phyloP scores from a whole-genome alignment of 2,113 vertebrate species.

The Thunnus maccoyii region DNA sequence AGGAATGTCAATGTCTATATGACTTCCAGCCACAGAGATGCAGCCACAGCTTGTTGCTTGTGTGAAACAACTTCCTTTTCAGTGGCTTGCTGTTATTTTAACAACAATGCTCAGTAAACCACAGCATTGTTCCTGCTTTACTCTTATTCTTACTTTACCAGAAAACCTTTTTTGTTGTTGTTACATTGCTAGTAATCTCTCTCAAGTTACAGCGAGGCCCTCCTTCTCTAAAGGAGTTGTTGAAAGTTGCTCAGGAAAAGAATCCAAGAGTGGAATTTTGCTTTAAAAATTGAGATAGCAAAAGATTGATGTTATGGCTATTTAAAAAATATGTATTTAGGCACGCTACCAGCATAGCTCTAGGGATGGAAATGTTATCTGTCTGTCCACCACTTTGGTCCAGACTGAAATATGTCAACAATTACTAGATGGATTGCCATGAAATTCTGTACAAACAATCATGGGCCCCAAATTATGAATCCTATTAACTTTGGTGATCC shows the following conservation, averaged over 20 bases:
- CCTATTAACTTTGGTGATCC: background rate
- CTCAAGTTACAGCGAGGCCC: background rate
- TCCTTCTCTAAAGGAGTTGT: background rate
- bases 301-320: too few species aligned
- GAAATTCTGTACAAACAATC: background rate
- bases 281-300: too few species aligned
- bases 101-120: constrained; percentile 1
- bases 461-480: background rate
- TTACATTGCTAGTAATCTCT: background rate
- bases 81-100: constrained; percentile 9
- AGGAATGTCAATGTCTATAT: background rate
- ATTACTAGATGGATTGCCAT: background rate
- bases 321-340: too few species aligned
- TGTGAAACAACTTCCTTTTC: constrained; percentile 15
- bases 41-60: background rate
- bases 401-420: too few species aligned
- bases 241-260: background rate
- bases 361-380: too few species aligned
- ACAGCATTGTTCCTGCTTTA: background rate
- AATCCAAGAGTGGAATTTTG: too few species aligned
- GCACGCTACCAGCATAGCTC: too few species aligned
- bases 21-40: background rate
- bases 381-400: too few species aligned
- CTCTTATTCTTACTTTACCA: constrained; percentile 2
- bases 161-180: background rate